phyloP scores from a whole-genome alignment of 2,888 invertebrate species.

The Drosophila eohydei region DNA sequence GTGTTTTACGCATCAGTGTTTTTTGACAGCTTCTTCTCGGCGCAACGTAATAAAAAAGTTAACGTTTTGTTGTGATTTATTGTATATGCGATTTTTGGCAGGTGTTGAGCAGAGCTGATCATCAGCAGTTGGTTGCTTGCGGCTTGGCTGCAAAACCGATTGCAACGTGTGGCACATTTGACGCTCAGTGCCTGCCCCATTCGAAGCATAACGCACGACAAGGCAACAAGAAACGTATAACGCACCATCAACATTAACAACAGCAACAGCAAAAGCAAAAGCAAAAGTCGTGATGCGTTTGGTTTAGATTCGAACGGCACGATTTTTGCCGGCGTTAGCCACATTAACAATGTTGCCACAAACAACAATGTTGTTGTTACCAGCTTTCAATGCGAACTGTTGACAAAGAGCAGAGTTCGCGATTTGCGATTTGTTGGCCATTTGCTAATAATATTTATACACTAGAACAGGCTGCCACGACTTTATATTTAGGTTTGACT shows the following conservation, averaged over 20 bases:
- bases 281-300: constrained; percentile 80
- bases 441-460: constrained; percentile 51
- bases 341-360: constrained; percentile 64
- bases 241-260: constrained; percentile 34
- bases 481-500: constrained; percentile 7
- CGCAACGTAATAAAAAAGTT: constrained; percentile 11
- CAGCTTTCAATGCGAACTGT: constrained; percentile 46
- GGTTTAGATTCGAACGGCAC: constrained; percentile 82
- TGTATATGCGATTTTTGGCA: constrained; percentile 61
- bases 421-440: constrained; percentile 52
- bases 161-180: constrained; percentile 78
- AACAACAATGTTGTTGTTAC: constrained; percentile 24
- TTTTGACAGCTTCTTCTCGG: constrained; percentile 67
- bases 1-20: constrained; percentile 71
- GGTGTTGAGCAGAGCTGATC: constrained; percentile 60
- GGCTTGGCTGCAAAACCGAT: constrained; percentile 51
- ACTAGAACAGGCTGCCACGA: constrained; percentile 13
- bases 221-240: constrained; percentile 45
- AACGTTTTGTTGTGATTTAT: constrained; percentile 59
- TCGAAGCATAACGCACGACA: constrained; percentile 62
- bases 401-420: constrained; percentile 65
- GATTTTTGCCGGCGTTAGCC: constrained; percentile 69
- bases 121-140: constrained; percentile 14
- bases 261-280: constrained; percentile 35
- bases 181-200: constrained; percentile 73